Conservation (phyloP, 2,888 invertebrate species). For the Muschampia plurimacula region DNA sequence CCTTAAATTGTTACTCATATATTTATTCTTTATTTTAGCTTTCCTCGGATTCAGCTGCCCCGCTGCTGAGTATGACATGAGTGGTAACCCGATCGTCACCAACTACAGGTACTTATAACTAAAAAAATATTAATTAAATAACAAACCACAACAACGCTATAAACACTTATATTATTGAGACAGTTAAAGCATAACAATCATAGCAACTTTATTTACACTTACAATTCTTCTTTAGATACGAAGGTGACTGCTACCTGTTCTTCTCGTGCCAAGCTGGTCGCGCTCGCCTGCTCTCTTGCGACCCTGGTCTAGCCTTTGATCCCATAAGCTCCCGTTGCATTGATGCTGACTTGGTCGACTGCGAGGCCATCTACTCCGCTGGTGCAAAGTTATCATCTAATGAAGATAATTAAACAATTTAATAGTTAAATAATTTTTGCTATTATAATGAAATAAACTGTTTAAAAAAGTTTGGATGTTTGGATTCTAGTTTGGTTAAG, state of each 20-base stretch:
- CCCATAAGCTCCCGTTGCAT: constrained; percentile 54
- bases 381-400: not conserved
- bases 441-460: too few species aligned
- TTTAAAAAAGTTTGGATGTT: too few species aligned
- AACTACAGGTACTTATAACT: constrained; percentile 61
- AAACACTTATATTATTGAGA: too few species aligned
- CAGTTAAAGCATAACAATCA: too few species aligned
- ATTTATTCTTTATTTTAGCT: constrained; percentile 52
- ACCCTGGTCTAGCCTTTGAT: constrained; percentile 65
- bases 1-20: not conserved
- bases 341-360: constrained; percentile 54
- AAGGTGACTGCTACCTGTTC: constrained; percentile 64
- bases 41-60: constrained; percentile 68
- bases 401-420: not conserved
- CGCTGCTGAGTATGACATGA: constrained; percentile 49
- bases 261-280: constrained; percentile 62
- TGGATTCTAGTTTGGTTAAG: too few species aligned
- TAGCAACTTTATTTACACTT: not conserved
- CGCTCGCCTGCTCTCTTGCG: constrained; percentile 65
- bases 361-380: constrained; percentile 16
- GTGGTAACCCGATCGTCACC: constrained; percentile 49
- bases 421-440: too few species aligned
- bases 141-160: too few species aligned
- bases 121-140: too few species aligned
- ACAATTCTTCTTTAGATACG: constrained; percentile 52